Conservation (phyloP, 2,797 vertebrate species). For the Crocidura indochinensis region DNA sequence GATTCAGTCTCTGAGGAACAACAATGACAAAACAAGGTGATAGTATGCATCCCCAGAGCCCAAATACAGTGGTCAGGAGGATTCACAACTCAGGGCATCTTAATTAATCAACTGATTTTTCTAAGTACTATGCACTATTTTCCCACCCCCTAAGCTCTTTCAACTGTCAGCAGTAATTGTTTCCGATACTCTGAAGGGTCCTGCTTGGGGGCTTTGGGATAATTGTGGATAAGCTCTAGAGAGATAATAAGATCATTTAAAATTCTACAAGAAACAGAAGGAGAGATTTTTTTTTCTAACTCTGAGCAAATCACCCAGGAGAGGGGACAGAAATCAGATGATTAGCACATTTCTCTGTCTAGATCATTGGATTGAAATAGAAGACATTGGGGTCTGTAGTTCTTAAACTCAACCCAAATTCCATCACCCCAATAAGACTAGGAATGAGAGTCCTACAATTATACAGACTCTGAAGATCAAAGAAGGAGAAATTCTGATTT, state of each 20-base stretch:
- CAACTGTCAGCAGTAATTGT: conserved; percentile 33
- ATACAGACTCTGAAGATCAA: background rate
- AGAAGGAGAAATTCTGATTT: background rate
- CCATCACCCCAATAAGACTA: background rate
- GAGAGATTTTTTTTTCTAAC: conserved; percentile 5
- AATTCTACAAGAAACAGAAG: background rate
- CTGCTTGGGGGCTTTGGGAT: background rate
- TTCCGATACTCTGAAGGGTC: background rate
- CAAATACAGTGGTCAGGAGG: too few species aligned
- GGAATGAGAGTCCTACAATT: background rate
- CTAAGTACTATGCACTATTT: too few species aligned
- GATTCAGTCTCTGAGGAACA: too few species aligned
- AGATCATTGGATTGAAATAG: background rate
- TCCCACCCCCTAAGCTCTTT: too few species aligned
- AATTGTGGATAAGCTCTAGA: background rate
- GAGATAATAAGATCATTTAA: conserved; percentile 13
- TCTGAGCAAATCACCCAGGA: background rate
- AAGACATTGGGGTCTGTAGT: background rate
- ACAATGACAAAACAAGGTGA: too few species aligned
- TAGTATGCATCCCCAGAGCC: too few species aligned
- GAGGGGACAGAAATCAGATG: background rate
- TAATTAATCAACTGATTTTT: too few species aligned
- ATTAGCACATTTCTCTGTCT: background rate
- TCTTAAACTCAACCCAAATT: background rate
- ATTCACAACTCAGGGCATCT: too few species aligned